Evolutionary conservation across 1,140 invertebrate species (phyloP).

Genomic region (Heliothis subflexa): DNA sequence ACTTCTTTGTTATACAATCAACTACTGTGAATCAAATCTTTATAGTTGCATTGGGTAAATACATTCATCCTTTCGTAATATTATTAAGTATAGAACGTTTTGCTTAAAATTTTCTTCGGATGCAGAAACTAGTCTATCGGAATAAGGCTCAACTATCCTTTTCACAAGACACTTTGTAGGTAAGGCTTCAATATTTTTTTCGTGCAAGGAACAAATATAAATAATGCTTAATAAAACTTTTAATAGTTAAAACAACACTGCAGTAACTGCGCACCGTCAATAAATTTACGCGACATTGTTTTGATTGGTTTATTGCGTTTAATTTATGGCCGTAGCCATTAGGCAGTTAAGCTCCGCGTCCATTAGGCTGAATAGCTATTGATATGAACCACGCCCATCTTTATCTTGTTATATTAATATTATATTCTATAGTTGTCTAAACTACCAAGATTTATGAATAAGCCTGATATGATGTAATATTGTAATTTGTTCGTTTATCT

Average conservation of each 20-base stretch:
- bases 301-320: slow-evolving; percentile 38
- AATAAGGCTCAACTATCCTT: too few relatives aligned
- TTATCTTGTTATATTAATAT: slow-evolving; percentile 1
- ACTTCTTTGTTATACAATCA: too few relatives aligned
- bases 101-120: too few relatives aligned
- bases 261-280: slow-evolving; percentile 7
- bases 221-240: not conserved
- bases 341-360: not conserved
- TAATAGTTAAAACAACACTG: slow-evolving; percentile 14
- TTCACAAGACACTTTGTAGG: too few relatives aligned
- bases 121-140: too few relatives aligned
- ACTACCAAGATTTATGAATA: slow-evolving; percentile 5
- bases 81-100: too few relatives aligned
- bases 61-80: too few relatives aligned
- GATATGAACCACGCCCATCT: slow-evolving; percentile 25
- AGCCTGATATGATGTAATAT: not conserved
- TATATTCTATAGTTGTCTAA: slow-evolving; percentile 3
- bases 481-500: too few relatives aligned
- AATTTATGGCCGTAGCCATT: slow-evolving; percentile 19
- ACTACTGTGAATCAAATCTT: too few relatives aligned
- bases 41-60: too few relatives aligned
- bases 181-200: not conserved
- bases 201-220: not conserved
- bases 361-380: slow-evolving; percentile 11
- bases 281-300: slow-evolving; percentile 37